Conservation (phyloP, 2,888 invertebrate genomes). For the Epiblema foenella region DNA sequence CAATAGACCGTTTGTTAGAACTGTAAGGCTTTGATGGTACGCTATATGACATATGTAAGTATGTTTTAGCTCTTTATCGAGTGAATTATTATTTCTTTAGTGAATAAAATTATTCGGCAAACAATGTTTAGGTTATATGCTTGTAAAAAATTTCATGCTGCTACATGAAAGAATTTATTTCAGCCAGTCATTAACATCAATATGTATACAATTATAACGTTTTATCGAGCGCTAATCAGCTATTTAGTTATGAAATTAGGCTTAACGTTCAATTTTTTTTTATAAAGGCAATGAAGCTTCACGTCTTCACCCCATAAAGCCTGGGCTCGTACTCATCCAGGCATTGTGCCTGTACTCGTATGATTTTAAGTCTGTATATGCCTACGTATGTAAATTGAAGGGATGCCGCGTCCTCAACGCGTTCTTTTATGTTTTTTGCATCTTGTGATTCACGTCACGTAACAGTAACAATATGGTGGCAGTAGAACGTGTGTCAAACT, state of each 20-base stretch:
- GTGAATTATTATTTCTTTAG: neutral
- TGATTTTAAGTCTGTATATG: too few species aligned
- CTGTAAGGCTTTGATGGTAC: neutral
- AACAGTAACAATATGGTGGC: too few species aligned
- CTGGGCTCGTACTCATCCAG: too few species aligned
- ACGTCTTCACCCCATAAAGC: too few species aligned
- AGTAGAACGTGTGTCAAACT: neutral
- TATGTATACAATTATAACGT: neutral
- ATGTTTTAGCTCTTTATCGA: neutral
- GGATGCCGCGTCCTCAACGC: too few species aligned
- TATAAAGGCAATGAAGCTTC: neutral
- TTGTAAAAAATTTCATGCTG: too few species aligned
- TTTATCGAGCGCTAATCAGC: neutral
- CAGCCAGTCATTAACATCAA: neutral
- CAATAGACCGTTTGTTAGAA: constrained; percentile 2
- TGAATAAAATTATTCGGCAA: neutral
- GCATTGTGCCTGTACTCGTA: too few species aligned
- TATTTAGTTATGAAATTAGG: neutral
- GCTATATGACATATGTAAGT: neutral
- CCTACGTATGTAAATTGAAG: too few species aligned
- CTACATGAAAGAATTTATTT: neutral
- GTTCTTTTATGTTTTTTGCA: neutral
- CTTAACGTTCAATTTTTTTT: neutral
- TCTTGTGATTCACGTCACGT: neutral
- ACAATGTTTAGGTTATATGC: too few species aligned